A percentile compares a stretch with the other conserved stretches of the same genome.
Evolutionary conservation across 2,797 vertebrate genomes (phyloP).

Genomic region (Thamnophis elegans): DNA sequence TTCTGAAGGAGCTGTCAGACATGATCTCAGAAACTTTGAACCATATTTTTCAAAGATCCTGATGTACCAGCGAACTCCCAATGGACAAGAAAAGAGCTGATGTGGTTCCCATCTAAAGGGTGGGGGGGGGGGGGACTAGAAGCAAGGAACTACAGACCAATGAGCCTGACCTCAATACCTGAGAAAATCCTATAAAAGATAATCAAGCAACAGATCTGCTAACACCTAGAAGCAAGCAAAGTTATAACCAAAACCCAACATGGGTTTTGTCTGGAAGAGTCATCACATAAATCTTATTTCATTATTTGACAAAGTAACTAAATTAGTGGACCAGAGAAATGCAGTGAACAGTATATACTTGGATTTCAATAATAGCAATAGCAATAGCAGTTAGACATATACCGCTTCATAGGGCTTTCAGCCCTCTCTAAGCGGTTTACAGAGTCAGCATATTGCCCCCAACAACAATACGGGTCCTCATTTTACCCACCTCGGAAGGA

Average conservation of each 20-base stretch:
- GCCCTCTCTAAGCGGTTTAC: no score
- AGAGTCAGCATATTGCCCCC: no score
- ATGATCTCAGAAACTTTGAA: neutral
- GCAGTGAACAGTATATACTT: neutral
- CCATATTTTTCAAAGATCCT: neutral
- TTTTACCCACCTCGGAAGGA: no score
- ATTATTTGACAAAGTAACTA: neutral
- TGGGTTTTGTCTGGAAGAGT: neutral
- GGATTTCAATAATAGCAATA: neutral
- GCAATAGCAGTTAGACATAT: no score
- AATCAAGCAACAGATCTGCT: neutral
- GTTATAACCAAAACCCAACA: neutral
- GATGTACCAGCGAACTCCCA: neutral
- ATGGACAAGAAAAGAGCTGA: neutral
- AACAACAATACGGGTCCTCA: no score
- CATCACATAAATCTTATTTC: neutral
- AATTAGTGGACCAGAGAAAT: neutral
- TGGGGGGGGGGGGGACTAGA: neutral
- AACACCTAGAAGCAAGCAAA: neutral
- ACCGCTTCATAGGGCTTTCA: no score
- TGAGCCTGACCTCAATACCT: neutral
- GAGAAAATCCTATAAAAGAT: neutral
- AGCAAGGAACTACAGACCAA: neutral
- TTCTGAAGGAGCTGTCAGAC: neutral
- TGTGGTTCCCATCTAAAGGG: neutral